Percentiles rank a stretch among this genome's conserved stretches.
phyloP scores from a whole-genome alignment of 1,140 invertebrate species.

The Psilanteris sp. region DNA sequence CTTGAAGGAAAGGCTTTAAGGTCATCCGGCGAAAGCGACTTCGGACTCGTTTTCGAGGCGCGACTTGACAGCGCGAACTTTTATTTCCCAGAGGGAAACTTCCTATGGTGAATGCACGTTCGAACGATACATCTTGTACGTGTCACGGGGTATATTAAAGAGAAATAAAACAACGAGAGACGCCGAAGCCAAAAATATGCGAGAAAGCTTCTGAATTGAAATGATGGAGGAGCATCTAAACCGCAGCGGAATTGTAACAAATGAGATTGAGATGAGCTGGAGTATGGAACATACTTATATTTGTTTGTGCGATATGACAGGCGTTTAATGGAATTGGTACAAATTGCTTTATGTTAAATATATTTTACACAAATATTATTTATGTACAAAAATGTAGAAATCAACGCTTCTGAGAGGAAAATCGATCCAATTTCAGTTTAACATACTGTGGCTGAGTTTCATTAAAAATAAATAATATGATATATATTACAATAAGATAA shows the following conservation, averaged over 20 bases:
- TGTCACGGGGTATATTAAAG: constrained; percentile 55
- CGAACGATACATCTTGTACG: constrained; percentile 53
- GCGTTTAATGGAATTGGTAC: too few relatives aligned
- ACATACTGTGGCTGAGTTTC: too few relatives aligned
- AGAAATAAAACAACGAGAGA: constrained; percentile 47
- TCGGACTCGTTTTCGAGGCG: constrained; percentile 40
- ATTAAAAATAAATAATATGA: too few relatives aligned
- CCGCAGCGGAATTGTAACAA: constrained; percentile 38
- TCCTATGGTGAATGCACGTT: constrained; percentile 44
- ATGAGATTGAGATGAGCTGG: constrained; percentile 10
- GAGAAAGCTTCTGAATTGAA: constrained; percentile 44
- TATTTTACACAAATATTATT: too few relatives aligned
- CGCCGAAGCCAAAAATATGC: constrained; percentile 40
- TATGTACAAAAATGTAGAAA: too few relatives aligned
- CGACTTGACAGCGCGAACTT: constrained; percentile 55
- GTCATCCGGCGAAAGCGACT: constrained; percentile 53
- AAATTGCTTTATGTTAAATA: too few relatives aligned
- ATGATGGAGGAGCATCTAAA: constrained; percentile 40
- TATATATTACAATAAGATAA: too few relatives aligned
- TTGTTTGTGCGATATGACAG: too few relatives aligned
- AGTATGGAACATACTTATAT: constrained; percentile 19
- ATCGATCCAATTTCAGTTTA: too few relatives aligned
- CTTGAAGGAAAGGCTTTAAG: constrained; percentile 29
- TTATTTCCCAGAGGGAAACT: constrained; percentile 61
- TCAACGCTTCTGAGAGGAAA: too few relatives aligned